Evolutionary conservation across 2,888 invertebrate genomes (phyloP).

Genomic region (Ptilodon capucinus): DNA sequence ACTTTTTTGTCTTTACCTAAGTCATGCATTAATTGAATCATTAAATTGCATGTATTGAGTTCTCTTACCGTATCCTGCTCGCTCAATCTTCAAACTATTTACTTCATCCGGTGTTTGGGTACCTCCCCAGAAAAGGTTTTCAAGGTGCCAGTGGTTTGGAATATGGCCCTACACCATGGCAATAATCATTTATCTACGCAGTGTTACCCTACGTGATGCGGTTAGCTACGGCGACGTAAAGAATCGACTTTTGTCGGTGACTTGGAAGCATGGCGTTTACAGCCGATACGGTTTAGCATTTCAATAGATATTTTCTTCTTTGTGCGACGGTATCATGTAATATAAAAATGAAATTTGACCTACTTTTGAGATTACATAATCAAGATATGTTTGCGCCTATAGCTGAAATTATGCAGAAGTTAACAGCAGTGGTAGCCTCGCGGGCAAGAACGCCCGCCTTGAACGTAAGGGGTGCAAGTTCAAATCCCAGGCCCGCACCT

Average conservation of each 20-base stretch:
- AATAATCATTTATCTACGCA: constrained; percentile 62
- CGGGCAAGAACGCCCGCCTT: too few relatives aligned
- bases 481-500: too few relatives aligned
- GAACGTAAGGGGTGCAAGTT: too few relatives aligned
- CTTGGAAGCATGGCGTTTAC: constrained; percentile 29
- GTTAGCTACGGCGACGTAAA: constrained; percentile 38
- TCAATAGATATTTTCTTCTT: constrained; percentile 13
- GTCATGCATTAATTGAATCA: too few relatives aligned
- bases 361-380: too few relatives aligned
- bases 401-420: too few relatives aligned
- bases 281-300: constrained; percentile 29
- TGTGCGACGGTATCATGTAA: neutral
- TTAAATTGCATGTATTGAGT: too few relatives aligned
- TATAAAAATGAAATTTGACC: neutral
- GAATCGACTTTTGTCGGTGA: constrained; percentile 37
- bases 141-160: constrained; percentile 51
- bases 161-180: constrained; percentile 48
- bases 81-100: constrained; percentile 8
- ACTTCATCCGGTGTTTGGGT: constrained; percentile 19
- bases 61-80: neutral
- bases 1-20: too few relatives aligned
- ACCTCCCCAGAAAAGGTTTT: constrained; percentile 17
- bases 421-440: too few relatives aligned
- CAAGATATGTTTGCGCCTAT: too few relatives aligned
- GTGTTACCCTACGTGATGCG: constrained; percentile 55